Evolutionary conservation across 2,113 vertebrate genomes (phyloP).

Genomic region (Toxostoma redivivum): DNA sequence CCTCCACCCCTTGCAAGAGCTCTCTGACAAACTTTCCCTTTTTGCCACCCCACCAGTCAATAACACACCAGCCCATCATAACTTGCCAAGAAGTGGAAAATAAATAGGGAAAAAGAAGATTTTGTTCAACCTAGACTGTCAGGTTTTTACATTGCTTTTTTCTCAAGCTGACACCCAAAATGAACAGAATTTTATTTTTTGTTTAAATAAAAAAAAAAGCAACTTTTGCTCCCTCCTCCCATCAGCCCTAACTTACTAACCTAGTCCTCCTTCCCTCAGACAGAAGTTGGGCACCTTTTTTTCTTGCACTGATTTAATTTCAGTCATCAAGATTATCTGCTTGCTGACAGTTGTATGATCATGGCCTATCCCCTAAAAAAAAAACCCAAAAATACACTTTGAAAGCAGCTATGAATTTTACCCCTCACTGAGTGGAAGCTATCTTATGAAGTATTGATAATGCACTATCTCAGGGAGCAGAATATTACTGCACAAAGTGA

Average conservation of each 20-base stretch:
- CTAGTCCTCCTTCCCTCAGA: background rate
- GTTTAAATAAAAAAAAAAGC: background rate
- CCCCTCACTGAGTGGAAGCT: conserved; percentile 59
- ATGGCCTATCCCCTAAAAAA: conserved; percentile 53
- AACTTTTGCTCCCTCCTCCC: background rate
- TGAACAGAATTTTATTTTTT: background rate
- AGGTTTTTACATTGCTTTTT: background rate
- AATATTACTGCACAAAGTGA: conserved; percentile 71
- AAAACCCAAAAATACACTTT: background rate
- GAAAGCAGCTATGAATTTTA: conserved; percentile 58
- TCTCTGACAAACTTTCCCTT: conserved; percentile 22
- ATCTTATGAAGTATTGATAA: conserved; percentile 76
- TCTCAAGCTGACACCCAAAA: background rate
- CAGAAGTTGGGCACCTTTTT: conserved; percentile 2
- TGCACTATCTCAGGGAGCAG: conserved; percentile 75
- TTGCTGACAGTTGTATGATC: conserved; percentile 66
- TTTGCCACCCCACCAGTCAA: background rate
- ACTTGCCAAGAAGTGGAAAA: background rate
- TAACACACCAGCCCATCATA: background rate
- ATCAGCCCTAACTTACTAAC: background rate
- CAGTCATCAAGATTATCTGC: conserved; percentile 72
- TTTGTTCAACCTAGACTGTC: background rate
- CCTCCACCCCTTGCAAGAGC: background rate
- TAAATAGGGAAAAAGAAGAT: background rate
- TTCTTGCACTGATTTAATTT: conserved; percentile 45